phyloP scores from a whole-genome alignment of 2,888 invertebrate species.

The Agrotis clavis region DNA sequence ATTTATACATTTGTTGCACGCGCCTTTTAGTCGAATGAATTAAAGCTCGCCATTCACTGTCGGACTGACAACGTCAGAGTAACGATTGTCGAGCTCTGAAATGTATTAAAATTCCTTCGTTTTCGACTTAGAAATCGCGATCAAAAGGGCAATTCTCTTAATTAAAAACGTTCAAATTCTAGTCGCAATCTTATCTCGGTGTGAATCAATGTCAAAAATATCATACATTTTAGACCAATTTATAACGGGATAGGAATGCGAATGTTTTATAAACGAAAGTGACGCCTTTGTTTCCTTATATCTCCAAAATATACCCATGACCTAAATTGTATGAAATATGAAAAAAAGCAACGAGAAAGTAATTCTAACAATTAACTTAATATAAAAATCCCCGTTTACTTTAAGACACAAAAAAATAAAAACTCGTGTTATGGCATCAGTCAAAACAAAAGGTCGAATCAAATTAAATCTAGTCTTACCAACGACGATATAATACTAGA shows the following conservation, averaged over 20 bases:
- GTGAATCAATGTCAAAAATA: not conserved
- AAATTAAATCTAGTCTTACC: not conserved
- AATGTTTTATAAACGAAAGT: not conserved
- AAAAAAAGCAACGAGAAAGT: no score
- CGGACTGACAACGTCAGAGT: slow-evolving; percentile 15
- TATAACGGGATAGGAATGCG: rapidly evolving
- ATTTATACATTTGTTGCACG: slow-evolving; percentile 46
- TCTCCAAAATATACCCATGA: no score
- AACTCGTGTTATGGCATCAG: no score
- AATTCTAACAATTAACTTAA: no score
- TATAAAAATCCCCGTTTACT: no score
- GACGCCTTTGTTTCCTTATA: not conserved
- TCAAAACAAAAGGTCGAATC: no score
- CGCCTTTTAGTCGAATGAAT: slow-evolving; percentile 43
- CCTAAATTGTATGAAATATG: no score
- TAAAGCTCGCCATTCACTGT: slow-evolving; percentile 44
- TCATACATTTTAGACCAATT: not conserved
- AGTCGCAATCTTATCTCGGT: not conserved
- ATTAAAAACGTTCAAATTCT: not conserved
- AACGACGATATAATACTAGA: no score
- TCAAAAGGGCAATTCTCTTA: not conserved
- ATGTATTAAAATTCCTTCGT: slow-evolving; percentile 47
- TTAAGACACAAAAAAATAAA: no score
- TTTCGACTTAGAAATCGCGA: slow-evolving; percentile 14
- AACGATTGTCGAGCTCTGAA: slow-evolving; percentile 19